Evolutionary conservation across 23 tunicate genomes (phyloP).

Genomic region (Trididemnum clinides): DNA sequence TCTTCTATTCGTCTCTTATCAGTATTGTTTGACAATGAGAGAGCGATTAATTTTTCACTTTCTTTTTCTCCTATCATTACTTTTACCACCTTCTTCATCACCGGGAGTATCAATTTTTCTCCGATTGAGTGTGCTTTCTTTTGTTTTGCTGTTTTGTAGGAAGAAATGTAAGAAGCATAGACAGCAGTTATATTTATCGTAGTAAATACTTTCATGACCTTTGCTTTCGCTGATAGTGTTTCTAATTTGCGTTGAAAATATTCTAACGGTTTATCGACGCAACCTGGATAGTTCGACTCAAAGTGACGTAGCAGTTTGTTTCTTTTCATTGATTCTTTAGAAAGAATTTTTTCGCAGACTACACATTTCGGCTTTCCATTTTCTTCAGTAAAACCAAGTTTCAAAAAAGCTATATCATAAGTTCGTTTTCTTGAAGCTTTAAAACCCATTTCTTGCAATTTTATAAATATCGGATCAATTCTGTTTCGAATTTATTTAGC

Average conservation of each 20-base stretch:
- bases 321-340: conserved; percentile 49
- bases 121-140: conserved; percentile 16
- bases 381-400: conserved; percentile 45
- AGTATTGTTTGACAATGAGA: conserved; percentile 25
- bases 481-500: too few relatives aligned
- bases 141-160: conserved; percentile 31
- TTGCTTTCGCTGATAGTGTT: conserved; percentile 15
- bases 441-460: background rate
- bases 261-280: conserved; percentile 17
- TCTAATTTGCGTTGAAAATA: conserved; percentile 39
- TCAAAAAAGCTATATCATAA: conserved; percentile 44
- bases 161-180: conserved; percentile 10
- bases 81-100: conserved; percentile 37
- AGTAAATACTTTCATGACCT: conserved; percentile 34
- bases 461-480: too few relatives aligned
- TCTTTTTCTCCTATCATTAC: conserved; percentile 30
- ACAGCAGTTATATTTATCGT: conserved; percentile 14
- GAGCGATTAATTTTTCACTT: conserved; percentile 19
- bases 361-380: conserved; percentile 59
- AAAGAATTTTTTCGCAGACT: conserved; percentile 39
- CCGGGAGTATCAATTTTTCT: conserved; percentile 19
- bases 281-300: conserved; percentile 19
- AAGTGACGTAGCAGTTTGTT: conserved; percentile 33
- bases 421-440: conserved; percentile 25
- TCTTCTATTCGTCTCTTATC: conserved; percentile 20